These are phyloP conservation scores for Clarias pachynema DNA, from an alignment of 2,797 vertebrate species.

Conservation along the genomic window DNA sequence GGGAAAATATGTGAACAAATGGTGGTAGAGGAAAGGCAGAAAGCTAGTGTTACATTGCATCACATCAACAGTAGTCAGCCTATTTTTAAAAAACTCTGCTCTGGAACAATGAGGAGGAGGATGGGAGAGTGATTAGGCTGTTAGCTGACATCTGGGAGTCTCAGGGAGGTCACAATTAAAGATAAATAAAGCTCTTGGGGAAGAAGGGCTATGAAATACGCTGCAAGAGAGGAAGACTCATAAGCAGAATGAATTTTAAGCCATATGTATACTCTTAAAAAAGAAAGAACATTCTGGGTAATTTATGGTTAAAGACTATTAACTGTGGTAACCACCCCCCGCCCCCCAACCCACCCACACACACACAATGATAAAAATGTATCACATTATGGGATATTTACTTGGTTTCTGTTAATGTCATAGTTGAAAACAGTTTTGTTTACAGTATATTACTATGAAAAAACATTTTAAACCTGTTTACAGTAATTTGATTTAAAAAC, in stretches of 20 bases:
- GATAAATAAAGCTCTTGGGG: constrained; percentile 56
- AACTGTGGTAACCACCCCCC: too few relatives aligned
- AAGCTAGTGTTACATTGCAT: constrained; percentile 15
- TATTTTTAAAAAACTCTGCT: constrained; percentile 29
- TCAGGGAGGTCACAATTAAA: constrained; percentile 66
- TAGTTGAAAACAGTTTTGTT: too few relatives aligned
- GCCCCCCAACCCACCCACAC: too few relatives aligned
- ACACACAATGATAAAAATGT: too few relatives aligned
- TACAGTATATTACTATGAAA: too few relatives aligned
- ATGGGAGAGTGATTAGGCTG: constrained; percentile 28
- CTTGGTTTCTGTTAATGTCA: too few relatives aligned
- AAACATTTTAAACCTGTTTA: too few relatives aligned
- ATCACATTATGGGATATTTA: too few relatives aligned
- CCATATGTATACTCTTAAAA: not conserved
- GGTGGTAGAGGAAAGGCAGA: not conserved
- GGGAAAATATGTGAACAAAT: not conserved
- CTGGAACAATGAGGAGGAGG: constrained; percentile 33
- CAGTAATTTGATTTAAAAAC: too few relatives aligned
- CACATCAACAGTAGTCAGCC: constrained; percentile 18
- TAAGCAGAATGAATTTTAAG: not conserved
- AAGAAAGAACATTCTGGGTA: too few relatives aligned
- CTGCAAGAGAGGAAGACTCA: not conserved
- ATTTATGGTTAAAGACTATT: too few relatives aligned
- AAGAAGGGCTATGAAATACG: not conserved
- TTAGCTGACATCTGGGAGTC: constrained; percentile 25